Evolutionary conservation across 2,888 invertebrate genomes (phyloP).

Genomic region (Eulithis prunata): DNA sequence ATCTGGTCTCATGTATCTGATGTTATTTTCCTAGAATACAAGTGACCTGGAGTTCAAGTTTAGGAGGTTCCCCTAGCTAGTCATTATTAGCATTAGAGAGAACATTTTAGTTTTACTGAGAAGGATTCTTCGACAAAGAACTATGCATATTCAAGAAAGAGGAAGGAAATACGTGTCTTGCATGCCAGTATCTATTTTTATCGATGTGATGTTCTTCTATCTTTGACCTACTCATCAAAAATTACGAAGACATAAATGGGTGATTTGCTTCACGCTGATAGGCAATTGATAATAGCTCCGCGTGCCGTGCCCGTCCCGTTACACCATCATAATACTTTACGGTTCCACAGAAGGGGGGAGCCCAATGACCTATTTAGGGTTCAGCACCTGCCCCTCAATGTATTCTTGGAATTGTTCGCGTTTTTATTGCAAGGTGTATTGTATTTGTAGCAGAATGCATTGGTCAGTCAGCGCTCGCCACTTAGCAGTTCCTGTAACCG

Average conservation of each 20-base stretch:
- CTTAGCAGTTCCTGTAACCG: conserved; percentile 4
- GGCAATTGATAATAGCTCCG: neutral
- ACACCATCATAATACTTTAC: conserved; percentile 21
- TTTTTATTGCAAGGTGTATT: conserved; percentile 21
- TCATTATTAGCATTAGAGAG: no score
- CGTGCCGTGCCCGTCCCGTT: conserved; percentile 26
- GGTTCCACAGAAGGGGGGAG: conserved; percentile 25
- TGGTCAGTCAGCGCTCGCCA: conserved; percentile 8
- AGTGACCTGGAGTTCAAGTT: no score
- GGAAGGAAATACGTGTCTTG: no score
- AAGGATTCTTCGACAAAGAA: no score
- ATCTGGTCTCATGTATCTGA: no score
- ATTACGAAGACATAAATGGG: neutral
- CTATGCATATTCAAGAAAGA: no score
- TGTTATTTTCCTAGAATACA: no score
- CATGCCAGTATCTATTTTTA: no score
- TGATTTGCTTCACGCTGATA: neutral
- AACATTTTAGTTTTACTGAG: no score
- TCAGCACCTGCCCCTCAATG: conserved; percentile 28
- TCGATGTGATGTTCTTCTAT: no score
- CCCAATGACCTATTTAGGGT: conserved; percentile 32
- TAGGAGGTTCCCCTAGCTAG: no score
- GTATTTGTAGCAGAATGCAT: conserved; percentile 11
- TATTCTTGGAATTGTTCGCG: conserved; percentile 24
- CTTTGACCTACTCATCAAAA: neutral